Evolutionary conservation across 2,113 vertebrate species (phyloP).

Genomic region (Chamaea fasciata): DNA sequence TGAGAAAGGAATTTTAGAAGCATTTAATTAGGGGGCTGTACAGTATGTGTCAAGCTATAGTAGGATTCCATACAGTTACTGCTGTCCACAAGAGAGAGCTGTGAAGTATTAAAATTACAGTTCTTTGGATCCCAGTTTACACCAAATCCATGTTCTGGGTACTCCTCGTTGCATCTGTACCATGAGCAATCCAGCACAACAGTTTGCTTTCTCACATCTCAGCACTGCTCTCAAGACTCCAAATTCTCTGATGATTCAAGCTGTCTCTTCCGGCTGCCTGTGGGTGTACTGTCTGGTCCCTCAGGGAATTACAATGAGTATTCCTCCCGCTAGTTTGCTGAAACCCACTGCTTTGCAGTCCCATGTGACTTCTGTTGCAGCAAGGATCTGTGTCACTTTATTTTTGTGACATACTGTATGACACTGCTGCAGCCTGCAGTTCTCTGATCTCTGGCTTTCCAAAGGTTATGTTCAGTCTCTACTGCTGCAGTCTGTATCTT

Average conservation of each 20-base stretch:
- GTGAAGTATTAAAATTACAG: not conserved
- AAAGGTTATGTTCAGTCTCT: not conserved
- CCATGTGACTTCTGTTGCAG: not conserved
- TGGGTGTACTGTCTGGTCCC: not conserved
- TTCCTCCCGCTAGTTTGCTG: not conserved
- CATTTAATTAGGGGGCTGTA: not conserved
- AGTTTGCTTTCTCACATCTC: not conserved
- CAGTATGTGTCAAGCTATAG: not conserved
- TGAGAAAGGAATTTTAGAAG: not conserved
- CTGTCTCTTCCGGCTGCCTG: not conserved
- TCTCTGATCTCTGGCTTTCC: not conserved
- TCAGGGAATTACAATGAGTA: not conserved
- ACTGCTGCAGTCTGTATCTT: not conserved
- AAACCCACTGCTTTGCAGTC: not conserved
- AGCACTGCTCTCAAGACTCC: not conserved
- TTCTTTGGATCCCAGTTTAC: not conserved
- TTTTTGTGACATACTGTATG: not conserved
- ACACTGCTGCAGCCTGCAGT: not conserved
- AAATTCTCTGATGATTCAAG: not conserved
- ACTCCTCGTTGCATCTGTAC: not conserved
- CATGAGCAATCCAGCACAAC: not conserved
- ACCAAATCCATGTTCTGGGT: not conserved
- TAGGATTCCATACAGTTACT: not conserved
- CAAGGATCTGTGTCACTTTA: not conserved
- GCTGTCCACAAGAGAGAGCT: not conserved